Conservation (phyloP, 2,888 invertebrate genomes). For the Chironomus riparius region DNA sequence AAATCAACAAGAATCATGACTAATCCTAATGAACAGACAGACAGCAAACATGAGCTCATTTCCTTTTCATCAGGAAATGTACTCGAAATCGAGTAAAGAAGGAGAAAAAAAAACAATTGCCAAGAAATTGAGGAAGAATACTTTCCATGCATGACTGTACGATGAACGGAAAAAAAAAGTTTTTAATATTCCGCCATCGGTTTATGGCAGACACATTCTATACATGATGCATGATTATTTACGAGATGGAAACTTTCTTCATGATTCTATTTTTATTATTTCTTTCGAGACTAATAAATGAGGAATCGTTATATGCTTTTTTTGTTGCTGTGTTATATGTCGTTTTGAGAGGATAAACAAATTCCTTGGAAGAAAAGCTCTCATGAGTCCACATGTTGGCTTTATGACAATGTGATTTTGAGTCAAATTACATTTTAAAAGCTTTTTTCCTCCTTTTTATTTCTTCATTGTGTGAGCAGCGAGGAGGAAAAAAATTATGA, state of each 20-base stretch:
- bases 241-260: neutral
- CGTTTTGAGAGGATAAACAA: neutral
- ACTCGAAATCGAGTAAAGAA: neutral
- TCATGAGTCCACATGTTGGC: too few species aligned
- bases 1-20: too few species aligned
- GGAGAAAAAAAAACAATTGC: neutral
- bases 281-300: neutral
- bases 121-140: neutral
- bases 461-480: neutral
- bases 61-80: too few species aligned
- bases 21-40: too few species aligned
- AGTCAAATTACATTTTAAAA: neutral
- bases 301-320: neutral
- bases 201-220: conserved; percentile 1
- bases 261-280: neutral
- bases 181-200: conserved; percentile 1
- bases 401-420: neutral
- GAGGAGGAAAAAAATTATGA: too few species aligned
- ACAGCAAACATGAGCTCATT: too few species aligned
- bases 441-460: neutral
- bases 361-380: too few species aligned
- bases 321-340: neutral
- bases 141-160: neutral
- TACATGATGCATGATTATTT: neutral
- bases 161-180: neutral